Conservation (phyloP, 2,888 invertebrate species). For the Rhagonycha lutea region DNA sequence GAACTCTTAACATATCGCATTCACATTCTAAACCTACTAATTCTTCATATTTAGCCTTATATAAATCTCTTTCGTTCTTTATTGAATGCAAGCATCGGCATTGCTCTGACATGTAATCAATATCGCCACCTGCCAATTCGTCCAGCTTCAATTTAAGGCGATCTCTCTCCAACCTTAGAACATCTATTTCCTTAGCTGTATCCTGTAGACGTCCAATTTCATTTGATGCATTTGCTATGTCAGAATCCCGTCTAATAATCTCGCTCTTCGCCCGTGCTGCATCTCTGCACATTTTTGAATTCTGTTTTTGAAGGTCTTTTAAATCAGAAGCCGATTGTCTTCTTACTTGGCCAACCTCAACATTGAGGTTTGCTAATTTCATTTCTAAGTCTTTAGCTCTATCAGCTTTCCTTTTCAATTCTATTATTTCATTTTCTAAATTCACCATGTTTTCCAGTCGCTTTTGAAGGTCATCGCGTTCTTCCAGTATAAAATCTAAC, state of each 20-base stretch:
- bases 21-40: conserved; percentile 43
- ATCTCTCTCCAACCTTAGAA: conserved; percentile 48
- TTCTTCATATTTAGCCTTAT: conserved; percentile 47
- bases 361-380: conserved; percentile 26
- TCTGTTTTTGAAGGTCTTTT: neutral
- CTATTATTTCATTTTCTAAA: conserved; percentile 36
- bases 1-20: conserved; percentile 39
- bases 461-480: conserved; percentile 41
- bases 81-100: conserved; percentile 41
- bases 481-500: conserved; percentile 41
- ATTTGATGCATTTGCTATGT: conserved; percentile 36
- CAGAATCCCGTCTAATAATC: conserved; percentile 26
- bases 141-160: conserved; percentile 39
- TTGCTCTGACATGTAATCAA: conserved; percentile 42
- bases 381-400: conserved; percentile 39
- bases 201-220: conserved; percentile 40
- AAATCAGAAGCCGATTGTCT: neutral
- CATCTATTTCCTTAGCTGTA: conserved; percentile 44
- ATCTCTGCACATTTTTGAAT: neutral
- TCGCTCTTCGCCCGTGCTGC: conserved; percentile 4
- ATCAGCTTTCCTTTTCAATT: conserved; percentile 21
- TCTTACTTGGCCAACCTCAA: conserved; percentile 4
- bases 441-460: conserved; percentile 38
- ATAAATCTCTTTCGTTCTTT: conserved; percentile 46
- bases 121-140: conserved; percentile 44